Evolutionary conservation across 2,797 vertebrate species (phyloP).

Genomic region (Spea hammondii): DNA sequence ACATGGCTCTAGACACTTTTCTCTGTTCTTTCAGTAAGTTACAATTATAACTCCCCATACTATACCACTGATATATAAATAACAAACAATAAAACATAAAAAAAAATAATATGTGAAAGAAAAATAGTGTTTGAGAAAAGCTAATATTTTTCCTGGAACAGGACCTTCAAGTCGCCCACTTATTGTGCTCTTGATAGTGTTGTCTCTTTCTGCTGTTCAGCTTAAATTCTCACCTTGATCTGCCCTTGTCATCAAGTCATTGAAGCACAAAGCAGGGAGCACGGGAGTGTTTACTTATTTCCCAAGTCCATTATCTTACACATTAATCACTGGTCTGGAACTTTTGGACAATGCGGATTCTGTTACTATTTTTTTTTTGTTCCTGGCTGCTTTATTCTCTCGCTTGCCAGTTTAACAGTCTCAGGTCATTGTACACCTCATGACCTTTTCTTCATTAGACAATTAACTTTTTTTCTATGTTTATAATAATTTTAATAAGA

Average conservation of each 20-base stretch:
- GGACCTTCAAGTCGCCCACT: slow-evolving; percentile 60
- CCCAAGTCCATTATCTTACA: slow-evolving; percentile 99
- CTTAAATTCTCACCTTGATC: slow-evolving; percentile 99
- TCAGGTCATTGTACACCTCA: slow-evolving; percentile 61
- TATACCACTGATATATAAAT: no score
- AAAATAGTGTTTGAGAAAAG: background rate
- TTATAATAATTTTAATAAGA: slow-evolving; percentile 31
- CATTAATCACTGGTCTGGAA: slow-evolving; percentile 99
- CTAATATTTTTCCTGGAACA: slow-evolving; percentile 54
- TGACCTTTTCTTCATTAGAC: slow-evolving; percentile 62
- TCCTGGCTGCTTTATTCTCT: slow-evolving; percentile 66
- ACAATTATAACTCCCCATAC: no score
- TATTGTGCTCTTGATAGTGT: slow-evolving; percentile 69
- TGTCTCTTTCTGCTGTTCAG: slow-evolving; percentile 82
- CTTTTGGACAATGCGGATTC: slow-evolving; percentile 97
- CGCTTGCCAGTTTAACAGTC: slow-evolving; percentile 66
- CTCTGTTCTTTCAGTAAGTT: no score
- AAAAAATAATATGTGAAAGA: no score
- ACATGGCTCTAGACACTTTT: no score
- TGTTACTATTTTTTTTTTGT: slow-evolving; percentile 71
- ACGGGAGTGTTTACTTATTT: slow-evolving; percentile 99
- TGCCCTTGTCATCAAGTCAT: slow-evolving; percentile 99
- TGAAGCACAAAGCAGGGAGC: slow-evolving; percentile 99
- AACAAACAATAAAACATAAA: no score
- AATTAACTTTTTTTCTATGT: slow-evolving; percentile 60